A percentile compares a stretch with the other conserved stretches of the same genome.
These are phyloP conservation scores for Hippopotamus amphibius DNA, from an alignment of 2,113 vertebrate genomes.

Conservation along the genomic window DNA sequence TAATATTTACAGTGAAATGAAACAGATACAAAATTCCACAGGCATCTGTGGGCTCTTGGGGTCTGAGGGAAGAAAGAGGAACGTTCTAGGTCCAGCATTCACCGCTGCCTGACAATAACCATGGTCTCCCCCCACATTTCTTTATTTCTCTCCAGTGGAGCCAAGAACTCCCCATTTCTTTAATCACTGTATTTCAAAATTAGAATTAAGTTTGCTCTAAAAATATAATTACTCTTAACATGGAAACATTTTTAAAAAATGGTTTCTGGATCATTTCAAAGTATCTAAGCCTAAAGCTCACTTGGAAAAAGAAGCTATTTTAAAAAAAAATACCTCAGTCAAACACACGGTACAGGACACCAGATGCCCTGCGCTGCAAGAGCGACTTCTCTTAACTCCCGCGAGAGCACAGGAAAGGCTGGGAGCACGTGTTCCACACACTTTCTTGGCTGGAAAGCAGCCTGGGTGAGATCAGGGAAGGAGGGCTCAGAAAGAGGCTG, in stretches of 20 bases:
- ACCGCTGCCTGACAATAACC: fast-evolving
- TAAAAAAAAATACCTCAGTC: not conserved
- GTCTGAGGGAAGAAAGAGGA: fast-evolving
- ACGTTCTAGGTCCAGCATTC: too few species aligned
- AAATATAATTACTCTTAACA: not conserved
- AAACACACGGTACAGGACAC: not conserved
- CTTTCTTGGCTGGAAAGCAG: not conserved
- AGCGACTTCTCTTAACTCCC: not conserved
- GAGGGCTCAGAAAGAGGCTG: not conserved
- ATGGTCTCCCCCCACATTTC: not conserved
- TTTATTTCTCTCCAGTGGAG: not conserved
- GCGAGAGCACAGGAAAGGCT: fast-evolving
- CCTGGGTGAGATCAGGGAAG: not conserved
- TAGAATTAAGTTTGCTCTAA: not conserved
- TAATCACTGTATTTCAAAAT: not conserved
- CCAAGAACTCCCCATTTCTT: not conserved
- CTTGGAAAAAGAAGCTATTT: not conserved
- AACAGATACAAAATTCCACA: not conserved
- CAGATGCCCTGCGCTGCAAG: not conserved
- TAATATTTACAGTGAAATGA: not conserved
- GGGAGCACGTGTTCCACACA: fast-evolving
- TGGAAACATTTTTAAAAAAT: not conserved
- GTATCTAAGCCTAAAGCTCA: not conserved
- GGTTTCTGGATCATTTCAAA: not conserved
- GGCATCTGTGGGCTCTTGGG: fast-evolving